Evolutionary conservation across 37 sponge, comb jelly and placozoan genomes (phyloP), one percentile per base, ranked within the genome.

Genomic region (Beroe forskalii): DNA sequence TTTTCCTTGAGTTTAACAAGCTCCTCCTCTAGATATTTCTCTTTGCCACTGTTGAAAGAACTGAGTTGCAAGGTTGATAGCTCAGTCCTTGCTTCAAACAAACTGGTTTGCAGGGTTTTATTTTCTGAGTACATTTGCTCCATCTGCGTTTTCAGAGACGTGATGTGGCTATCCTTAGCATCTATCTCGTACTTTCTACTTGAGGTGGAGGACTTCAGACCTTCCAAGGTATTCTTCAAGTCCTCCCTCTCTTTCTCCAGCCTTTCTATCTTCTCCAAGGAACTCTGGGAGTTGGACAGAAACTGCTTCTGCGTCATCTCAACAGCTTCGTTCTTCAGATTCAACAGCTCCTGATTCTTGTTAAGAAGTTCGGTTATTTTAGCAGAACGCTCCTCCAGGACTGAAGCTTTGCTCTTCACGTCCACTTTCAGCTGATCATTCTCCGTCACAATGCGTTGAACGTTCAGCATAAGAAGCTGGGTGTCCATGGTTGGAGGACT

Each of bases 341-440:
- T 80, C 3, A 80, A 20, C 12, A 80, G 31, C 31, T 80, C 86
- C 30, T 80, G 86, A 27, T 80, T 80, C 30, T 44, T 41, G 48
- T 80, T 80, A 2, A 80, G 86, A 1, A 80, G 40, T 25, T 80
- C 86, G 31, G 86, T 80, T 12, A 80, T 80, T 44, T 80, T 72
- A 2, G 38, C 86, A 6, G 86, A 80, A 4, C 86, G 43, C 25
- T 44, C 55, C 40, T 80, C 86, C 55, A 80, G 42, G 3, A 24
- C 27, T 0, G 35, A 12, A 1, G 86, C 35, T 80, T 80, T 80
- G n/a, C 17, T 80, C 31, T 80, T 80, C 30, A 80, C 25, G 42
- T 80, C 86, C 1, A 48, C n/a, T 43, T 80, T 80, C 55, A 80
- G 48, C 20, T 17, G 20, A 0, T 41, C 55, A 25, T 80, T 80